Evolutionary conservation across 2,797 vertebrate genomes (phyloP).

Genomic region (Adrianichthys oophorus): DNA sequence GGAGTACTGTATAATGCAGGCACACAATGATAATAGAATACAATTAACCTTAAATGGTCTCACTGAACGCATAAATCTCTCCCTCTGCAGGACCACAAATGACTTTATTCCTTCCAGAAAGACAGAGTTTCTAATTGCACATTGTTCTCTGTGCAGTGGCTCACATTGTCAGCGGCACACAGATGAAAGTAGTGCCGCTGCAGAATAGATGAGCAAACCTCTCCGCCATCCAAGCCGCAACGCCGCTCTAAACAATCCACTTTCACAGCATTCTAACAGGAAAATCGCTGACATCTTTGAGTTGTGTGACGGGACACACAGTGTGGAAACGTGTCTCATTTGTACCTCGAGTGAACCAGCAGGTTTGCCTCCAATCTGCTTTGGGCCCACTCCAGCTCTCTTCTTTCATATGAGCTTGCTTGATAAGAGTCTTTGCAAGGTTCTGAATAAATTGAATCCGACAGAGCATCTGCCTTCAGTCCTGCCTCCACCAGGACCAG

Average conservation of each 20-base stretch:
- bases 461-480: constrained; percentile 45
- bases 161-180: constrained; percentile 41
- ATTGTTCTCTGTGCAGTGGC: constrained; percentile 45
- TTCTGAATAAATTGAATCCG: constrained; percentile 43
- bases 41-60: constrained; percentile 69
- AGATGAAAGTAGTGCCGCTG: constrained; percentile 21
- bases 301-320: constrained; percentile 19
- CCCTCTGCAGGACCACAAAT: constrained; percentile 46
- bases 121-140: constrained; percentile 59
- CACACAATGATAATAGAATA: constrained; percentile 69
- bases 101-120: constrained; percentile 42
- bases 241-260: constrained; percentile 3
- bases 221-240: constrained; percentile 11
- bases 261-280: constrained; percentile 42
- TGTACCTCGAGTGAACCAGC: constrained; percentile 13
- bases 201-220: constrained; percentile 47
- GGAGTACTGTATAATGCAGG: constrained; percentile 52
- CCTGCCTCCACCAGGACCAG: constrained; percentile 36
- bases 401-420: constrained; percentile 33
- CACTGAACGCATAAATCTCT: constrained; percentile 63
- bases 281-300: constrained; percentile 37
- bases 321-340: constrained; percentile 4
- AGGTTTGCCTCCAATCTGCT: constrained; percentile 12
- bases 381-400: constrained; percentile 6
- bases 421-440: constrained; percentile 16